Base-by-base conservation (phyloP, 2,797 vertebrate species). In the Crotalus adamanteus region DNA sequence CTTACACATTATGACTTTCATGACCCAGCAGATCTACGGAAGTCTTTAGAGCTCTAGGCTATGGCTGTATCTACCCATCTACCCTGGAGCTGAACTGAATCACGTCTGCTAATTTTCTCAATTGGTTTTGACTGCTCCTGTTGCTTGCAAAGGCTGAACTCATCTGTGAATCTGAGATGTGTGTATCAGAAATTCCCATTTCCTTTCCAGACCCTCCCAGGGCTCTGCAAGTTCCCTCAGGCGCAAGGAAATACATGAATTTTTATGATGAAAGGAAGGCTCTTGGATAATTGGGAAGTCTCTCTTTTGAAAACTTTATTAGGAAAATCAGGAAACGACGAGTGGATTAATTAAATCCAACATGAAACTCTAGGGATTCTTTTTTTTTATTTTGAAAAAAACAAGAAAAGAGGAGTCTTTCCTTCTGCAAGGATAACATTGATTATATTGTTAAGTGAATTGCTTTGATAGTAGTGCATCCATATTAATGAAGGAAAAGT, bases 251-350 rank as follows among this genome's bases (percentile, higher is more conserved):
- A 87, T 90, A 78, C 89, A 53, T 92, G 53, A 93, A 94, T 93
- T 73, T 0, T 7, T 91, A 51, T 91, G 37, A 93, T 92, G 89
- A 94, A 94, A 94, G 60, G 93, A 92, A 26, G 3, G 55, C 92
- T 94, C 92, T 28, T 11, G 18, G 42, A 59, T 53, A 93, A 13
- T 5, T 13, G 31, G 16, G 28, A 93, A 13, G 83, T 47, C 89
- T 93, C 61, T 60, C 25, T 90, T 89, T 94, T 93, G 92, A 26
- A 85, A 93, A 93, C 22, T 85, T 93, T 94, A 65, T 92, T 88
- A 91, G 20, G 59, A 87, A 93, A 59, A 92, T 91, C 92, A 91
- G 51, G 88, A 94, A 94, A 93, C 7, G 22, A 65, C 2, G 0
- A 78, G 51, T 0, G 73, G 0, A 3, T 92, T 94, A 95, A 94